Conservation (phyloP, 2,113 vertebrate species). For the Ursus arctos region DNA sequence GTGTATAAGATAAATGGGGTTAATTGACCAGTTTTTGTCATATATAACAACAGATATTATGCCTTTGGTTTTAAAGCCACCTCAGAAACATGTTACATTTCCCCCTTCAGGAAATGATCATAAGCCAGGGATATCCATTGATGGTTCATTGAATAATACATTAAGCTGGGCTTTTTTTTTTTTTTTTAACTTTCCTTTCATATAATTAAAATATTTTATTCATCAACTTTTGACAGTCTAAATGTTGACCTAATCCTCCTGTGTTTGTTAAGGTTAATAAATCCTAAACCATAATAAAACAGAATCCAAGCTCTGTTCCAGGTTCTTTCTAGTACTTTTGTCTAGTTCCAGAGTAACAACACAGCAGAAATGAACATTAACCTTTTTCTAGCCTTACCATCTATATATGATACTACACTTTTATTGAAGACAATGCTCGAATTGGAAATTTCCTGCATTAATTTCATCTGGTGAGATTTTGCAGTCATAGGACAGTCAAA, state of each 20-base stretch:
- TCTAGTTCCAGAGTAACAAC: slow-evolving; percentile 83
- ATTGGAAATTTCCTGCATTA: not conserved
- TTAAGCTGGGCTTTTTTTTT: not conserved
- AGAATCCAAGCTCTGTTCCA: slow-evolving; percentile 92
- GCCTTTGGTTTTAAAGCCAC: slow-evolving; percentile 24
- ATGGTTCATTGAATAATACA: not conserved
- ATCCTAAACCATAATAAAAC: slow-evolving; percentile 81
- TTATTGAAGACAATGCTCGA: not conserved
- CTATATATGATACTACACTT: not conserved
- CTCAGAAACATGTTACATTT: slow-evolving; percentile 37
- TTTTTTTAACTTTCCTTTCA: not conserved
- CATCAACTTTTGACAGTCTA: slow-evolving; percentile 20
- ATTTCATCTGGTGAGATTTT: slow-evolving; percentile 11
- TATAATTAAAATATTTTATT: not conserved
- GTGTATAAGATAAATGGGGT: slow-evolving; percentile 18
- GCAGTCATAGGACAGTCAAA: not conserved
- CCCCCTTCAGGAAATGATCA: not conserved
- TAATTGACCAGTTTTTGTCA: slow-evolving; percentile 21
- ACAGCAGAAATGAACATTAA: slow-evolving; percentile 22
- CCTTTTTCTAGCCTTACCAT: not conserved
- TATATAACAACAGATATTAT: not conserved
- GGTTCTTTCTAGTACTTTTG: slow-evolving; percentile 88
- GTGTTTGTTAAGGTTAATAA: slow-evolving; percentile 67
- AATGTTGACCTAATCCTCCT: slow-evolving; percentile 21
- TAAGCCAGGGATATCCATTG: not conserved